Percentiles rank a stretch among this genome's conserved stretches.
These are phyloP conservation scores for Arge pagana DNA, from an alignment of 2,888 invertebrate genomes.

Conservation along the genomic window DNA sequence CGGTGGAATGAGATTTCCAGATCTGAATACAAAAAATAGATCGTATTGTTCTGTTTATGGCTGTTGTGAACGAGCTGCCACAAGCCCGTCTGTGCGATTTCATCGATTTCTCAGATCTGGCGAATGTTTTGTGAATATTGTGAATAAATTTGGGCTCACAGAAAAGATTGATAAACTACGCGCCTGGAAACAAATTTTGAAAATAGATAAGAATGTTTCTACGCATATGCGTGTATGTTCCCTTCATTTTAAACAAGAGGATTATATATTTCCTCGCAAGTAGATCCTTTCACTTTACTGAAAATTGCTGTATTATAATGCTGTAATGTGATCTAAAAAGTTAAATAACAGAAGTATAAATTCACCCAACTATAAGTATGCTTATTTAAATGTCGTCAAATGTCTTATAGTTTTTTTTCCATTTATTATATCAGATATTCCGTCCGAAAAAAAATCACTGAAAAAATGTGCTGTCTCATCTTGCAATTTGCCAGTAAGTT, in stretches of 20 bases:
- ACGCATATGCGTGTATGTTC: slow-evolving; percentile 18
- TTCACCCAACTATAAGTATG: too few relatives aligned
- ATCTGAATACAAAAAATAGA: neutral
- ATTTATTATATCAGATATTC: too few relatives aligned
- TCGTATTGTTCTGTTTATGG: slow-evolving; percentile 17
- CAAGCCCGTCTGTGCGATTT: slow-evolving; percentile 12
- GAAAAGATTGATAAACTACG: slow-evolving; percentile 19
- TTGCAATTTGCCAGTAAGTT: too few relatives aligned
- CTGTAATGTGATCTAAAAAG: too few relatives aligned
- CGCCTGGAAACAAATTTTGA: slow-evolving; percentile 17
- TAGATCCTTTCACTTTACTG: slow-evolving; percentile 2
- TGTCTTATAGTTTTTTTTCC: too few relatives aligned
- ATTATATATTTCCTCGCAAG: slow-evolving; percentile 22
- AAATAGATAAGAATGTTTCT: slow-evolving; percentile 12
- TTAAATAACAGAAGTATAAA: too few relatives aligned
- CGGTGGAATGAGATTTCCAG: slow-evolving; percentile 4
- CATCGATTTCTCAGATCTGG: slow-evolving; percentile 19
- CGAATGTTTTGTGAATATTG: slow-evolving; percentile 10
- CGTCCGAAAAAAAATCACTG: too few relatives aligned
- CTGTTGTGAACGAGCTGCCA: slow-evolving; percentile 9
- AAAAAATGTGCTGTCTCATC: too few relatives aligned
- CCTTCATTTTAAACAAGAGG: slow-evolving; percentile 20
- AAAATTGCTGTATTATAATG: too few relatives aligned
- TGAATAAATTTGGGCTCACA: slow-evolving; percentile 8
- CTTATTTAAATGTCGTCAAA: too few relatives aligned